These are phyloP conservation scores for Pogonomyrmex californicus DNA, from an alignment of 1,140 invertebrate genomes.

Conservation along the genomic window DNA sequence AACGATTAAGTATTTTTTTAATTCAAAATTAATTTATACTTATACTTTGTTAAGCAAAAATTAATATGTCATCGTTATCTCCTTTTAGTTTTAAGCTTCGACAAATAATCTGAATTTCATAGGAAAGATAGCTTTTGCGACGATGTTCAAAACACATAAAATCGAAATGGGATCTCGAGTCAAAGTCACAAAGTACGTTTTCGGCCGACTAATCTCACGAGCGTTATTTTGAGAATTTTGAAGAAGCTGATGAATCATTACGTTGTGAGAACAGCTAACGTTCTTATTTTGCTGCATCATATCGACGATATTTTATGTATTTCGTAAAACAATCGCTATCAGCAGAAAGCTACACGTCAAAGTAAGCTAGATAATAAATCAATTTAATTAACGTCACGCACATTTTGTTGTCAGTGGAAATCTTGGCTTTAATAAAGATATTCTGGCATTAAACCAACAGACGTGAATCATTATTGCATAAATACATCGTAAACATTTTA, in stretches of 20 bases:
- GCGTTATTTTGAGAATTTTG: constrained; percentile 33
- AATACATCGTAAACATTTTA: background rate
- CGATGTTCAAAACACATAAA: background rate
- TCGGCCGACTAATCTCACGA: constrained; percentile 12
- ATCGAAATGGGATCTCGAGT: background rate
- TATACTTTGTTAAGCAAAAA: background rate
- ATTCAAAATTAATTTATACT: background rate
- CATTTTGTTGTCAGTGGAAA: background rate
- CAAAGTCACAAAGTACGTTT: constrained; percentile 7
- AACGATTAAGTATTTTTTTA: too few species aligned
- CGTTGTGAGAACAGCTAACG: background rate
- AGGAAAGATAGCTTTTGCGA: background rate
- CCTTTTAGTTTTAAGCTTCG: background rate
- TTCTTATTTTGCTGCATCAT: background rate
- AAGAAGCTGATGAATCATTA: constrained; percentile 34
- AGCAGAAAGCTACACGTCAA: background rate
- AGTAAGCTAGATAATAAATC: background rate
- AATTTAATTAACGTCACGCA: constrained; percentile 1
- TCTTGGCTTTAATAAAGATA: background rate
- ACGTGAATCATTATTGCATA: background rate
- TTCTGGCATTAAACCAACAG: background rate
- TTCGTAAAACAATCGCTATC: constrained; percentile 15
- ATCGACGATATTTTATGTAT: background rate
- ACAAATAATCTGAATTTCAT: background rate
- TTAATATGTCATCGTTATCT: background rate